phyloP scores from a whole-genome alignment of 2,888 invertebrate genomes.

The Mesorhabditis belari region DNA sequence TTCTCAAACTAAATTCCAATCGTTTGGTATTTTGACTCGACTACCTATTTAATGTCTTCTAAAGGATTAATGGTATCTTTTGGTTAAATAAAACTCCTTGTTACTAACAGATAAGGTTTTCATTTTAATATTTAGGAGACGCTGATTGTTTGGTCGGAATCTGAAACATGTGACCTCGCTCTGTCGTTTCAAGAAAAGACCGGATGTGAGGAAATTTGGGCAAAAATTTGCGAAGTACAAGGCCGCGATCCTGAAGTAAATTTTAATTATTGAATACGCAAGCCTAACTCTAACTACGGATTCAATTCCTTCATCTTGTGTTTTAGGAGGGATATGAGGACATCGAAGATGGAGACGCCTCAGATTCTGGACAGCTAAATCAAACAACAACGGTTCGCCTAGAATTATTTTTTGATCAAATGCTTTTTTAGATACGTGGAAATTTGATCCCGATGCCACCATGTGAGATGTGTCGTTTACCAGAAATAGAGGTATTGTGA shows the following conservation, averaged over 20 bases:
- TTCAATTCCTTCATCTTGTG: not conserved
- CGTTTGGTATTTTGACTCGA: not conserved
- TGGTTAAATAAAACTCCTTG: no score
- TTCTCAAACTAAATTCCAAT: not conserved
- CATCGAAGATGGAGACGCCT: not conserved
- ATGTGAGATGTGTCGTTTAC: slow-evolving; percentile 83
- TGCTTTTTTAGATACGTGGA: not conserved
- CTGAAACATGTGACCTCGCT: slow-evolving; percentile 96
- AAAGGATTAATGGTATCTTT: no score
- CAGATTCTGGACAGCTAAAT: not conserved
- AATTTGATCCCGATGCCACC: slow-evolving; percentile 64
- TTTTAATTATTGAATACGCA: slow-evolving; percentile 70
- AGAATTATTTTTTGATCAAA: not conserved
- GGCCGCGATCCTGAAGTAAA: slow-evolving; percentile 97
- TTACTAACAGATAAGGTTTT: not conserved
- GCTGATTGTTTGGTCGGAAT: slow-evolving; percentile 98
- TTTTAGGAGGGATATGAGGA: slow-evolving; percentile 7
- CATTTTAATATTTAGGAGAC: slow-evolving; percentile 76
- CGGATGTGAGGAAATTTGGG: slow-evolving; percentile 99
- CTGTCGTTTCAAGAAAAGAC: slow-evolving; percentile 99
- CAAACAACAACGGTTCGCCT: not conserved
- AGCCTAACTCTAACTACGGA: no score
- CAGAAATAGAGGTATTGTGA: slow-evolving; percentile 78
- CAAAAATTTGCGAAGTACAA: slow-evolving; percentile 97
- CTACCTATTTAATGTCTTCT: not conserved